Conservation (phyloP, 2,888 invertebrate genomes). For the Chouioia cunea region DNA sequence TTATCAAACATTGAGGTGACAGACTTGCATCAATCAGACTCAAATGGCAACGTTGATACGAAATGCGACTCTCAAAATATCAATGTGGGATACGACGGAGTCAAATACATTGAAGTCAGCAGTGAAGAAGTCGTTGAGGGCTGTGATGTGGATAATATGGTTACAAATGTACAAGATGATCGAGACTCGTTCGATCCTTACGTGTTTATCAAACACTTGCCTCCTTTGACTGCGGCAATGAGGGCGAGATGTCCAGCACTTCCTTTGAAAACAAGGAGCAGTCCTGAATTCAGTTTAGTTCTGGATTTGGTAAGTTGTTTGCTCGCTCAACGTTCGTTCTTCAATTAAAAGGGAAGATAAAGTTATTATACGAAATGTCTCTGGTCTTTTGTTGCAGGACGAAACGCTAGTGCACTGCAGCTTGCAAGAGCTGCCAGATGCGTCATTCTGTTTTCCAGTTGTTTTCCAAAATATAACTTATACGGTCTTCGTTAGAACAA, state of each 20-base stretch:
- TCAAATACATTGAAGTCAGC: conserved; percentile 65
- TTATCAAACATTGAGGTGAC: conserved; percentile 54
- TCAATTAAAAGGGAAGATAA: neutral
- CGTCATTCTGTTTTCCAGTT: conserved; percentile 94
- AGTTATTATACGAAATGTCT: conserved; percentile 4
- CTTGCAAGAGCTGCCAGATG: conserved; percentile 90
- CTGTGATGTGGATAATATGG: conserved; percentile 66
- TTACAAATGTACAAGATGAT: conserved; percentile 71
- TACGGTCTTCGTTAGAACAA: conserved; percentile 86
- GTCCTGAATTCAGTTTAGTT: conserved; percentile 93
- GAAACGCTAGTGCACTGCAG: conserved; percentile 97
- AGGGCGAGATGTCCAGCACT: conserved; percentile 82
- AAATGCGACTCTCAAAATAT: conserved; percentile 59
- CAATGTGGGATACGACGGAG: conserved; percentile 61
- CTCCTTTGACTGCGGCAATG: conserved; percentile 84
- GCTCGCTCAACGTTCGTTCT: neutral
- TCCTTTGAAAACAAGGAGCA: conserved; percentile 91
- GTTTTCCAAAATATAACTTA: conserved; percentile 92
- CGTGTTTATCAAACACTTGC: conserved; percentile 91
- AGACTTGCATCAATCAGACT: conserved; percentile 55
- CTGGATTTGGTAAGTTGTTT: conserved; percentile 62
- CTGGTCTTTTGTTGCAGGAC: conserved; percentile 72
- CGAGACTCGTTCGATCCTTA: conserved; percentile 91
- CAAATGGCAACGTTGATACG: conserved; percentile 60
- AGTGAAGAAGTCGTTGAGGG: conserved; percentile 65